Evolutionary conservation across 1,140 invertebrate genomes (phyloP).

Genomic region (Caenorhabditis briggsae): DNA sequence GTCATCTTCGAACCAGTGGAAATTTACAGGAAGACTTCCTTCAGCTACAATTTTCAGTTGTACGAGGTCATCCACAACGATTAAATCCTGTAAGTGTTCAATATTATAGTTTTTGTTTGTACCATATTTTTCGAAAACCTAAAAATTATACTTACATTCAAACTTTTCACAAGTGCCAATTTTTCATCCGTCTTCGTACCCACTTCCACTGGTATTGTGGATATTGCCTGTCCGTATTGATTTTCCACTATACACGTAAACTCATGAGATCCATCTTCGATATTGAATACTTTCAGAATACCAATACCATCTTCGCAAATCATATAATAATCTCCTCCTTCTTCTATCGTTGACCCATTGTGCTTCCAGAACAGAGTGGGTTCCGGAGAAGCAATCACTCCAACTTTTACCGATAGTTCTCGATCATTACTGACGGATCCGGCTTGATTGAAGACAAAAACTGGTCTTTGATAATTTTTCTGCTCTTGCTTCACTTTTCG

Average conservation of each 20-base stretch:
- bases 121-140: too few relatives aligned
- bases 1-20: background rate
- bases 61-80: constrained; percentile 22
- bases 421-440: constrained; percentile 12
- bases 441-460: constrained; percentile 29
- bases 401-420: constrained; percentile 47
- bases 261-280: background rate
- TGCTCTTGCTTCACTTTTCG: constrained; percentile 10
- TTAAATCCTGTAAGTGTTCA: background rate
- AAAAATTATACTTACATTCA: constrained; percentile 21
- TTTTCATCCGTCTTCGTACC: background rate
- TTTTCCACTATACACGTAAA: constrained; percentile 42
- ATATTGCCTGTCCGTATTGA: constrained; percentile 2
- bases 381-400: constrained; percentile 25
- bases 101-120: too few relatives aligned
- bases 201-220: background rate
- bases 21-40: background rate
- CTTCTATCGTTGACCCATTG: background rate
- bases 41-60: constrained; percentile 36
- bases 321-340: constrained; percentile 40
- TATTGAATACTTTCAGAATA: constrained; percentile 37
- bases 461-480: constrained; percentile 29
- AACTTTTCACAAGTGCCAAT: constrained; percentile 9
- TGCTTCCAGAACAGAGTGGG: constrained; percentile 49
- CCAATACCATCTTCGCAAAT: constrained; percentile 54